Evolutionary conservation across 2,888 invertebrate genomes (phyloP).

Genomic region (Eremobia ochroleuca): DNA sequence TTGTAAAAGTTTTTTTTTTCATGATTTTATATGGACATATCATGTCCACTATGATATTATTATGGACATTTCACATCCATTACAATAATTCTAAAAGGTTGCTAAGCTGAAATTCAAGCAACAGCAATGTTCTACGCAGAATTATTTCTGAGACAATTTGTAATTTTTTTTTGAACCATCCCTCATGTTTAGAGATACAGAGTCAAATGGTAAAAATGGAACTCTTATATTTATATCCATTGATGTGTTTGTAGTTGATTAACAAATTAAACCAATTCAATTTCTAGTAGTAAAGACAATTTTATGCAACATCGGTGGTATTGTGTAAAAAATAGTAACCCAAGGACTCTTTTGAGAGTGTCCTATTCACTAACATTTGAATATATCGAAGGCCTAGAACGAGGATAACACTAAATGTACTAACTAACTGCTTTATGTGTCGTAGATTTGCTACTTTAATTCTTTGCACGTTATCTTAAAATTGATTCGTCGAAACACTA

Average conservation of each 20-base stretch:
- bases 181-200: background rate
- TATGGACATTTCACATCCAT: too few relatives aligned
- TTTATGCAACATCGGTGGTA: slow-evolving; percentile 22
- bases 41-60: too few relatives aligned
- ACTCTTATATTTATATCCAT: background rate
- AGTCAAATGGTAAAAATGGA: background rate
- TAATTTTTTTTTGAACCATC: background rate
- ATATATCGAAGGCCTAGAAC: slow-evolving; percentile 54
- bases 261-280: slow-evolving; percentile 1
- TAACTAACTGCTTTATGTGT: slow-evolving; percentile 4
- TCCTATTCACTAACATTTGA: slow-evolving; percentile 33
- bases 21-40: background rate
- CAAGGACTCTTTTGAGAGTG: slow-evolving; percentile 38
- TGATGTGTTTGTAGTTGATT: background rate
- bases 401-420: slow-evolving; percentile 28
- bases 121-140: background rate
- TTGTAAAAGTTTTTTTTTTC: background rate
- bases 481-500: background rate
- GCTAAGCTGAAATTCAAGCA: background rate
- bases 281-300: slow-evolving; percentile 9
- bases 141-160: background rate
- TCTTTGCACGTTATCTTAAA: background rate
- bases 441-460: background rate
- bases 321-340: slow-evolving; percentile 23
- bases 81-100: background rate